phyloP scores from a whole-genome alignment of 2,113 vertebrate species.

The Tenebrosternarchus preto region DNA sequence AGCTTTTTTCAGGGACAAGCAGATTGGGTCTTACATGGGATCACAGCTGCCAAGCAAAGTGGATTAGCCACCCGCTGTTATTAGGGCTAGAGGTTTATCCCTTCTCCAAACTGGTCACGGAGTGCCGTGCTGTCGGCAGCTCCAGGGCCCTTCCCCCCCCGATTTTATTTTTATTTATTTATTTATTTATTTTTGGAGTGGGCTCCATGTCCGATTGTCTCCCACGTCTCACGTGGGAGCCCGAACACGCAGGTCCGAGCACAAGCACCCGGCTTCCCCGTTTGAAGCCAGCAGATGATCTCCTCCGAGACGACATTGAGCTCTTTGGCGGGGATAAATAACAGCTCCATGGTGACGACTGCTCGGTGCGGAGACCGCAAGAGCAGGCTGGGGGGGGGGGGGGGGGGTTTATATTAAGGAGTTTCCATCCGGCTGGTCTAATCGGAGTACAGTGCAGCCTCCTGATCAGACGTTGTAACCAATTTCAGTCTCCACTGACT shows the following conservation, averaged over 20 bases:
- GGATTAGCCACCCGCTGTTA: conserved; percentile 66
- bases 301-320: background rate
- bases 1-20: conserved; percentile 57
- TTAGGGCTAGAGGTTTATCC: conserved; percentile 59
- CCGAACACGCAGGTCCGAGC: too few relatives aligned
- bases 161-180: too few relatives aligned
- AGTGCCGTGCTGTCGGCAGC: background rate
- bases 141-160: background rate
- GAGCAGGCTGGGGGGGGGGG: too few relatives aligned
- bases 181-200: background rate
- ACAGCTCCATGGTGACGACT: background rate
- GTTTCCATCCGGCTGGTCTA: conserved; percentile 18
- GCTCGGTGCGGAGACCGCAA: too few relatives aligned
- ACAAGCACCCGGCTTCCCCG: too few relatives aligned
- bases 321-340: background rate
- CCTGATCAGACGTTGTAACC: conserved; percentile 6
- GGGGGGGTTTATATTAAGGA: background rate
- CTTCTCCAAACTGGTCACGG: conserved; percentile 24
- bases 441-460: background rate
- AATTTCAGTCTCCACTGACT: conserved; percentile 31
- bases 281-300: too few relatives aligned
- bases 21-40: conserved; percentile 52
- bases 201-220: background rate
- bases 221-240: too few relatives aligned
- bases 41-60: conserved; percentile 61